Evolutionary conservation across 2,888 invertebrate species (phyloP), one percentile per base, ranked within the genome.

Genomic region (Pyrgus malvae): DNA sequence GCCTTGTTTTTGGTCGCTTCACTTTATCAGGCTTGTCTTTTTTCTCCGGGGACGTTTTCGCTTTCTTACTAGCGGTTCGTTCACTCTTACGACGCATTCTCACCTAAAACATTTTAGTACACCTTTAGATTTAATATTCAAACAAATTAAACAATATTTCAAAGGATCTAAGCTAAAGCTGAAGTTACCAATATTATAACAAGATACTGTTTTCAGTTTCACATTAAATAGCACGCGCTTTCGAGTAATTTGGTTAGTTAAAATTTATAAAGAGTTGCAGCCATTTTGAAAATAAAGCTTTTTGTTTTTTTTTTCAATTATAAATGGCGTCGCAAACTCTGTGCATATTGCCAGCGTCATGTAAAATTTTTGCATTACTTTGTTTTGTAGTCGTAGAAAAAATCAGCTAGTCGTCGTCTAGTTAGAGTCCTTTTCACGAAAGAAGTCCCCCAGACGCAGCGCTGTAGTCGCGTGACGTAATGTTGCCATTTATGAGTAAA

Each of bases 31-130:
- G 57, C 55, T 92, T 91, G 70, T 92, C 61, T 58, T 92, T 91
- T 71, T 92, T 93, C 60, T 94, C 94, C 35, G 94, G 93, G 41
- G 94, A 92, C 69, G 91, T 78, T 75, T 93, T 94, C 5, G 92
- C 80, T 77, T 94, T 94, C 74, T 93, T 94, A 72, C 58, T 74
- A 48, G 85, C 73, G 91, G 91, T 76, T 91, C 94, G 85, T 92
- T 95, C 94, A 79, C 95, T 95, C 85, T 95, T 95, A 66, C 95
- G 94, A 78, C 95, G 93, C 95, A 95, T 95, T 64, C 53, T 73
- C 62, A 60, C 60, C 74, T 77, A 56, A 57, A 59, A 58, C n/a
- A n/a, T n/a, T n/a, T n/a, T n/a, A n/a, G n/a, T n/a, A n/a, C n/a
- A n/a, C n/a, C n/a, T n/a, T 8, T 19, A 23, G 23, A 23, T 23